These are phyloP conservation scores for Uloborus plumipes DNA, from an alignment of 2,888 invertebrate genomes.

Conservation along the genomic window DNA sequence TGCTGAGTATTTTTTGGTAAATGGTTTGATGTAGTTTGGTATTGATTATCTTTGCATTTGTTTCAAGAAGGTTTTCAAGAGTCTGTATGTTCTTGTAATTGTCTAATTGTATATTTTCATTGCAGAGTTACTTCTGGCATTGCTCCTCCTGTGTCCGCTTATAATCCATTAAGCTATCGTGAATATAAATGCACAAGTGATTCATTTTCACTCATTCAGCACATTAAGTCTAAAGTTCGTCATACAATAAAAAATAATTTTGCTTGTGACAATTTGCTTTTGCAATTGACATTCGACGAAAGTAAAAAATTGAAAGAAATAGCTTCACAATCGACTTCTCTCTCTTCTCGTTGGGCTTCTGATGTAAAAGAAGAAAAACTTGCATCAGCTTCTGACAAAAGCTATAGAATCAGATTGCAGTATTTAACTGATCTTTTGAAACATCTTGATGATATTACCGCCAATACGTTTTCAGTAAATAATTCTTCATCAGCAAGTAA, in stretches of 20 bases:
- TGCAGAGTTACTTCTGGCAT: neutral
- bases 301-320: slow-evolving; percentile 31
- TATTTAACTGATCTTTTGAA: slow-evolving; percentile 19
- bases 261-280: neutral
- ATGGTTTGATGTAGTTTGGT: too few relatives aligned
- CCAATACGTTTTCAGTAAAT: neutral
- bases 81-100: neutral
- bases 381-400: slow-evolving; percentile 2
- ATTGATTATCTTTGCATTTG: neutral
- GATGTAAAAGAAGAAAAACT: slow-evolving; percentile 5
- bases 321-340: neutral
- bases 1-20: too few relatives aligned
- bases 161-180: slow-evolving; percentile 40
- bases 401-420: slow-evolving; percentile 9
- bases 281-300: slow-evolving; percentile 30
- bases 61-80: neutral
- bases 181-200: slow-evolving; percentile 17
- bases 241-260: slow-evolving; percentile 10
- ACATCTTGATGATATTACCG: slow-evolving; percentile 1
- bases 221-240: slow-evolving; percentile 24
- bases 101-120: too few relatives aligned
- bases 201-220: slow-evolving; percentile 7
- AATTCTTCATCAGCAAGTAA: neutral
- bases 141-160: slow-evolving; percentile 1
- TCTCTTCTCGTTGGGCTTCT: slow-evolving; percentile 28